phyloP scores from a whole-genome alignment of 2,113 vertebrate genomes.

The Malurus melanocephalus region DNA sequence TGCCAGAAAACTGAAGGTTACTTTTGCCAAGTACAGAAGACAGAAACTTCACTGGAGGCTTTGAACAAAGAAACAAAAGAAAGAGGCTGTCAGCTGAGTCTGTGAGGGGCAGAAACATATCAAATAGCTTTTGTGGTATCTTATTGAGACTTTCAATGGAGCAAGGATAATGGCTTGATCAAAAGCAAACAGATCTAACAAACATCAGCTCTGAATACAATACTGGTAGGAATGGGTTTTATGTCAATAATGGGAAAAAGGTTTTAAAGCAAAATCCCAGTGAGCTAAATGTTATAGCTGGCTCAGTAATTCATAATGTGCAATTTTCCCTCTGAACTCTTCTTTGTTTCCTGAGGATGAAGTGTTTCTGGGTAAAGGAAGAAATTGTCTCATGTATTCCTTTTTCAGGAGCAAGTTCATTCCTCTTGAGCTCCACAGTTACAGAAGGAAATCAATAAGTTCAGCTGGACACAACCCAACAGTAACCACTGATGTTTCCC shows the following conservation, averaged over 20 bases:
- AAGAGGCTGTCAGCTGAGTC: background rate
- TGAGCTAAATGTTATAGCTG: background rate
- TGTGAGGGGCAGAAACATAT: background rate
- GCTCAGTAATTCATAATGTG: background rate
- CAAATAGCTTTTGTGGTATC: background rate
- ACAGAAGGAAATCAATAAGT: background rate
- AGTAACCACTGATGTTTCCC: background rate
- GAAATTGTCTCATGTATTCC: background rate
- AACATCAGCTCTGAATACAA: background rate
- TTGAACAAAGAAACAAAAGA: constrained; percentile 55
- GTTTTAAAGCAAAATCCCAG: background rate
- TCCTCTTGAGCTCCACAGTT: background rate
- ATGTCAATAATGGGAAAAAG: background rate
- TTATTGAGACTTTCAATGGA: background rate
- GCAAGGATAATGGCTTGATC: constrained; percentile 3
- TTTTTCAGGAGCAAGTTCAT: background rate
- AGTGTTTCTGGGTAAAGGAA: background rate
- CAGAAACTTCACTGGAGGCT: constrained; percentile 82
- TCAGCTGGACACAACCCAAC: background rate
- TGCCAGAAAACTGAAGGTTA: constrained; percentile 89
- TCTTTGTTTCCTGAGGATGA: background rate
- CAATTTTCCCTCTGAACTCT: background rate
- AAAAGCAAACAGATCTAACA: background rate
- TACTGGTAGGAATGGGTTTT: background rate
- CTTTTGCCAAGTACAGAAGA: constrained; percentile 88